Evolutionary conservation across 2,888 invertebrate species (phyloP).

Genomic region (Hermodice carunculata): DNA sequence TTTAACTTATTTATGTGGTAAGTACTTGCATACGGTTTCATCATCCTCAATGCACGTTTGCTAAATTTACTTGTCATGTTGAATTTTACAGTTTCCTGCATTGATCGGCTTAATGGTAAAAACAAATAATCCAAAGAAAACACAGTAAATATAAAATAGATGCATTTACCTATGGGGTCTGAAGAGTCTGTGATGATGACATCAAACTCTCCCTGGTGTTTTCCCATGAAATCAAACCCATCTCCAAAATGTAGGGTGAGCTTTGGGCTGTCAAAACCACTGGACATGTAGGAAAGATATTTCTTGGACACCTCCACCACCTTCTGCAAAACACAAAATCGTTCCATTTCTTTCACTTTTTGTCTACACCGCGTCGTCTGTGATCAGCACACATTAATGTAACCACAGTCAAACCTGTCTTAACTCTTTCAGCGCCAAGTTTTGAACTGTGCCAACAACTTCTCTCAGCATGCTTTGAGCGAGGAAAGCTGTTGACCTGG

Average conservation of each 20-base stretch:
- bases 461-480: too few relatives aligned
- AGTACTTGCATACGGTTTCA: too few relatives aligned
- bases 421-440: too few relatives aligned
- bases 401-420: too few relatives aligned
- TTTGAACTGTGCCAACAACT: too few relatives aligned
- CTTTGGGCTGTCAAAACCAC: conserved; percentile 87
- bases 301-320: conserved; percentile 92
- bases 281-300: conserved; percentile 91
- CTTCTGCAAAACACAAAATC: conserved; percentile 68
- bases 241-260: conserved; percentile 88
- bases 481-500: too few relatives aligned
- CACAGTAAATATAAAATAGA: background rate
- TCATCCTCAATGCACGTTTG: too few relatives aligned
- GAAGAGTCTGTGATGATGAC: conserved; percentile 99
- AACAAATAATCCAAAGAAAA: background rate
- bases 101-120: background rate
- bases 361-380: too few relatives aligned
- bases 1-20: too few relatives aligned
- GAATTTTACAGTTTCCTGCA: background rate
- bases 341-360: too few relatives aligned
- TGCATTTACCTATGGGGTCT: conserved; percentile 86
- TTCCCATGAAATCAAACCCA: conserved; percentile 94
- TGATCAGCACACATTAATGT: too few relatives aligned
- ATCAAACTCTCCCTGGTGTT: conserved; percentile 87
- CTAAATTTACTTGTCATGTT: background rate